These are phyloP conservation scores for Porites cylindrica DNA, from an alignment of 92 coral and sea anemone species.

Conservation along the genomic window DNA sequence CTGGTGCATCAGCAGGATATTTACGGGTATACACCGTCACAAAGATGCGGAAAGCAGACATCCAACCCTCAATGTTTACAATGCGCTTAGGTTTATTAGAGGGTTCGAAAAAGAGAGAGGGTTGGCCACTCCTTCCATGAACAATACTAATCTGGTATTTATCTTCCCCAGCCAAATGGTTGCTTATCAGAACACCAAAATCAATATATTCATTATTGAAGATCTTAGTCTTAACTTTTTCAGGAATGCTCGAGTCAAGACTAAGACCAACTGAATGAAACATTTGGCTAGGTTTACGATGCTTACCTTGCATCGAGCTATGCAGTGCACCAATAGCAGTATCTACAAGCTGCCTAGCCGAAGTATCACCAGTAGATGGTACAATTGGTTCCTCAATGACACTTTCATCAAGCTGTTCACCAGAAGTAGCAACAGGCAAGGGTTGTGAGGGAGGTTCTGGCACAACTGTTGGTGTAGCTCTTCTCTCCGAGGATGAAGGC, in stretches of 20 bases:
- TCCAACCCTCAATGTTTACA: conserved; percentile 43
- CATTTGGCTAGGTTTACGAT: conserved; percentile 10
- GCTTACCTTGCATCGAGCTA: conserved; percentile 28
- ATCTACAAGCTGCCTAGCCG: neutral
- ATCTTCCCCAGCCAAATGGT: neutral
- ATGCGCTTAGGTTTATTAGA: conserved; percentile 15
- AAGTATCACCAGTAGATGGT: neutral
- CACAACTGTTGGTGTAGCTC: neutral
- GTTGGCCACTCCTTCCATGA: conserved; percentile 23
- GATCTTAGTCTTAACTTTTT: conserved; percentile 17
- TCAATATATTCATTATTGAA: neutral
- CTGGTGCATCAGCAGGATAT: conserved; percentile 42
- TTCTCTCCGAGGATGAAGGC: neutral
- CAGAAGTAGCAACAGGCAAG: neutral
- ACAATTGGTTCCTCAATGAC: conserved; percentile 17
- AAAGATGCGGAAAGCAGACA: conserved; percentile 51
- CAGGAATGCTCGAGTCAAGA: neutral
- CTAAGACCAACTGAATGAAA: conserved; percentile 42
- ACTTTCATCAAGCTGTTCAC: neutral
- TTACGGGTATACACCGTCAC: conserved; percentile 52
- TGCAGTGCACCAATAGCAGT: neutral
- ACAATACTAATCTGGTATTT: conserved; percentile 13
- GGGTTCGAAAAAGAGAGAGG: conserved; percentile 36
- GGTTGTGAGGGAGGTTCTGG: neutral
- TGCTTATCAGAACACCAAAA: neutral